These are phyloP conservation scores for Beroe ovata DNA, from an alignment of 37 sponge, comb jelly and placozoan genomes.

Conservation along the genomic window DNA sequence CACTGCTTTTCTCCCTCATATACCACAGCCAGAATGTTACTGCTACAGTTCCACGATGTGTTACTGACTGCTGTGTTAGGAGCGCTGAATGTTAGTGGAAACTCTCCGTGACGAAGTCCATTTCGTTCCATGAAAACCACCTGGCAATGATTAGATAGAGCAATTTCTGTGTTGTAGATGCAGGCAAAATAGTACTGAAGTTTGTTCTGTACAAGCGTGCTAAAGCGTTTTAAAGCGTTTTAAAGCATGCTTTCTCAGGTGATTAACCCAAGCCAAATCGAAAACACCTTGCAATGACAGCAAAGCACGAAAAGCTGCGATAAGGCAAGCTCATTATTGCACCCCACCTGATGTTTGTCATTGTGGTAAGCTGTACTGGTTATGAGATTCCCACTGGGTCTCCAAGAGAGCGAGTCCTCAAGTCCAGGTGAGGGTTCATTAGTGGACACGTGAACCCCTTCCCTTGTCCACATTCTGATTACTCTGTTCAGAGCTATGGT, in stretches of 20 bases:
- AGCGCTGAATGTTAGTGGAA: slow-evolving; percentile 73
- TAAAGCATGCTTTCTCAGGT: too few relatives aligned
- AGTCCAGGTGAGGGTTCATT: slow-evolving; percentile 78
- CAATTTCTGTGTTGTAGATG: too few relatives aligned
- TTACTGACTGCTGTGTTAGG: slow-evolving; percentile 62
- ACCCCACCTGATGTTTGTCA: slow-evolving; percentile 51
- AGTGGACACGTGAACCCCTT: slow-evolving; percentile 84
- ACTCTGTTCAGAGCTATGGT: too few relatives aligned
- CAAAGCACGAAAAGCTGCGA: too few relatives aligned
- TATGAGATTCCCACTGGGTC: slow-evolving; percentile 89
- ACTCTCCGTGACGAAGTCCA: slow-evolving; percentile 90
- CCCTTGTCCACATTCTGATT: slow-evolving; percentile 85
- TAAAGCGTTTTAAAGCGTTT: too few relatives aligned
- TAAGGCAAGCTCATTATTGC: too few relatives aligned
- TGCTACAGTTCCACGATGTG: slow-evolving; percentile 3
- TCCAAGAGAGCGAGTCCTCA: slow-evolving; percentile 86
- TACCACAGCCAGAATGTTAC: slow-evolving; percentile 35
- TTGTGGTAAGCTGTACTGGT: slow-evolving; percentile 70
- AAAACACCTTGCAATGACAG: too few relatives aligned
- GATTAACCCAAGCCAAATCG: too few relatives aligned
- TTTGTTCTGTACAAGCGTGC: too few relatives aligned
- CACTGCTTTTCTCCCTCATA: slow-evolving; percentile 64
- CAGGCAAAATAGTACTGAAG: too few relatives aligned
- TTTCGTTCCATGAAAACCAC: slow-evolving; percentile 97
- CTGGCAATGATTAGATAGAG: slow-evolving; percentile 72